Evolutionary conservation across 1,140 invertebrate species (phyloP), one percentile per base, ranked within the genome.

Genomic region (Agrypnia vestita): DNA sequence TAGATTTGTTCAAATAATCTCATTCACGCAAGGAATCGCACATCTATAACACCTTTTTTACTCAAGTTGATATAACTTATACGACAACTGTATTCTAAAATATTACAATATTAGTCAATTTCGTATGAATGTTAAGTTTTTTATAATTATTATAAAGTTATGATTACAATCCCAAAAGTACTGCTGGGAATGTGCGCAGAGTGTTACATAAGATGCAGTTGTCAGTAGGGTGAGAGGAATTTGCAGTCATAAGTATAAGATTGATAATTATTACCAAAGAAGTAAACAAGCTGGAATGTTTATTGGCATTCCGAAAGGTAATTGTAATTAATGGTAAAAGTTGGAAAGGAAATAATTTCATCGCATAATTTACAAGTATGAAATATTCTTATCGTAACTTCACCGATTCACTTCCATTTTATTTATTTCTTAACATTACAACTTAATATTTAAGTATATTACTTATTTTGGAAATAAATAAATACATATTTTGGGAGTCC

Each of bases 401-500:
- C 80, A 76, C 76, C 69, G 77, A 74, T 78, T 61, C 64, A 25
- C n/a, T 82, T 76, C 73, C 62, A 81, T 76, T 80, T 62, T 76
- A 67, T 79, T 75, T 77, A 61, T 78, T 78, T 64, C 61, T 64
- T 80, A 80, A 78, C 44, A 82, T 80, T 80, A 80, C 59, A 82
- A 82, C 81, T 82, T 82, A 82, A 79, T 56, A 69, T 72, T 80
- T 80, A 82, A 78, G 46, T 71, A 47, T 71, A 78, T 78, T 82
- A 80, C 80, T 78, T 80, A 78, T 80, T 82, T 80, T 80, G 78
- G 71, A 79, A 82, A 82, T 82, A 82, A 82, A 82, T 82, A 82
- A 78, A 53, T 80, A 78, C 17, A 74, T 49, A 78, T 17, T 76
- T 81, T 82, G 76, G 77, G 74, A 56, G 69, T 35, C 25, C 25